Evolutionary conservation across 2,113 vertebrate species (phyloP), one percentile per base, ranked within the genome.

Genomic region (Leucoraja erinaceus): DNA sequence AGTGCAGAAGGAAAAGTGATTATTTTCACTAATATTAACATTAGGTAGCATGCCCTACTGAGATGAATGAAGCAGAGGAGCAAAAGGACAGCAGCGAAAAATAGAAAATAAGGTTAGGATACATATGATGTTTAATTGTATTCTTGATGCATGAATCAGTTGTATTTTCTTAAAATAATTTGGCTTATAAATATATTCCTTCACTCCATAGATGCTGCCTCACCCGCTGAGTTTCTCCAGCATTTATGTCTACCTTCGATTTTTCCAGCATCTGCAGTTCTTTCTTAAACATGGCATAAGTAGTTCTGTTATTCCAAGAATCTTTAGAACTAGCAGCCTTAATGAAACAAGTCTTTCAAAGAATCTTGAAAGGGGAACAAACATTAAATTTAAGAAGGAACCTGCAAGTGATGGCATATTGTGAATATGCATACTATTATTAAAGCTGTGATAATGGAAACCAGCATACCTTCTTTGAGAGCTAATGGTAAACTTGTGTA

Each of bases 161-260:
- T 86, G 25, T 14, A 10, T 86, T 86, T 86, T 14, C 77, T 79
- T 22, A 86, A 86, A n/a, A 56, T 83, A 54, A n/a, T 86, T 84
- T 84, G 56, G 25, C 59, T 84, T 25, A 25, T n/a, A 3, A n/a
- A 86, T 47, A 47, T 47, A 47, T 47, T 47, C 38, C 38, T 47
- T 47, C 38, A 47, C 38, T 47, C 38, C 38, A 47, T 47, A 47
- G 38, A 47, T 47, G 38, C 38, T 47, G 38, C 38, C 38, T 47
- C 38, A 47, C 38, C 38, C 38, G 38, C 38, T 47, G 3, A 47
- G 38, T 47, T 47, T 47, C 38, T 47, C 38, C 38, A 47, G 38
- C 38, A 47, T 47, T 47, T 47, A 1, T 47, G 38, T 47, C 38
- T 47, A 47, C 38, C 38, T 47, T 47, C 38, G 38, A 47, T 47